Evolutionary conservation across 2,113 vertebrate species (phyloP).

Genomic region (Gulo gulo): DNA sequence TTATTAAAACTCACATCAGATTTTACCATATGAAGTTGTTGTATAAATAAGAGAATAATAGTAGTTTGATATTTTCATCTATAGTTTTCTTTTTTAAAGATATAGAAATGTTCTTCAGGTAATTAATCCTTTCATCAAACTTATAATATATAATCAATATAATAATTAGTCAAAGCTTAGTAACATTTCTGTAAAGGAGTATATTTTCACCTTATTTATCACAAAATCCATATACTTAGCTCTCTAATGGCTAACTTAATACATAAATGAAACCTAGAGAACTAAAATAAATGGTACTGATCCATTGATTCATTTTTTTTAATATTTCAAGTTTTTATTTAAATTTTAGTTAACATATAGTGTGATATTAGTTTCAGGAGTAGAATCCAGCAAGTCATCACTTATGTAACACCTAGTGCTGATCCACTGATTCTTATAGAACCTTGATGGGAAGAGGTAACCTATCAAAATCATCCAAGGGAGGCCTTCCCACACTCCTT

Average conservation of each 20-base stretch:
- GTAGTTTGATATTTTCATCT: neutral
- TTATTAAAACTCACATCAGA: conserved; percentile 28
- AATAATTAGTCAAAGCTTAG: neutral
- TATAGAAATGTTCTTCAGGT: neutral
- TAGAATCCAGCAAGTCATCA: neutral
- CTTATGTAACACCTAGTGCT: neutral
- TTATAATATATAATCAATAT: neutral
- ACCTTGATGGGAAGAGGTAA: neutral
- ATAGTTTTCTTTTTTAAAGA: neutral
- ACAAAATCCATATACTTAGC: neutral
- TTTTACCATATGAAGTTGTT: neutral
- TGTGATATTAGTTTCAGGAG: neutral
- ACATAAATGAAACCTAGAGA: neutral
- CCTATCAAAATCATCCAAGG: neutral
- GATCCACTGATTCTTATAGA: neutral
- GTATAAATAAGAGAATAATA: neutral
- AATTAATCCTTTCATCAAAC: neutral
- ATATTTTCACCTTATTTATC: conserved; percentile 26
- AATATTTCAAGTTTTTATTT: neutral
- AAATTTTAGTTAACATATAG: neutral
- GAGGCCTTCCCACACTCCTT: neutral
- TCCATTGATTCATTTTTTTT: neutral
- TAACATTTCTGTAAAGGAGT: neutral
- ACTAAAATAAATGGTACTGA: neutral
- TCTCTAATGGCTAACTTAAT: neutral